phyloP scores from a whole-genome alignment of 2,113 vertebrate species.

The Baryphthengus martii region DNA sequence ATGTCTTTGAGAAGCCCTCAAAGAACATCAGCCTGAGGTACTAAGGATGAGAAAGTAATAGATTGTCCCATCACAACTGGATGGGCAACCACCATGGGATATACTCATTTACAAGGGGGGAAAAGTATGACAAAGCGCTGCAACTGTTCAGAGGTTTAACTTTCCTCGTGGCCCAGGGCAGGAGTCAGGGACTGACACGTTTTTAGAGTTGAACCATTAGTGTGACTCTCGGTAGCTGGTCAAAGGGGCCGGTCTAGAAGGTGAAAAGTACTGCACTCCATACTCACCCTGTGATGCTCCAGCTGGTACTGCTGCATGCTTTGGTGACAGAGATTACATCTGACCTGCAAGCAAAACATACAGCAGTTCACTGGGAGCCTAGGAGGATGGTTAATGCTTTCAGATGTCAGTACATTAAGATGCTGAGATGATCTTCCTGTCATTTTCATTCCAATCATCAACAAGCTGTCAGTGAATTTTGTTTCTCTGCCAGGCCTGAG shows the following conservation, averaged over 20 bases:
- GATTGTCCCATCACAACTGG: background rate
- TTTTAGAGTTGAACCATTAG: background rate
- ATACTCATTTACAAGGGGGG: background rate
- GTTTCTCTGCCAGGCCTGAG: background rate
- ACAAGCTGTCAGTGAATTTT: background rate
- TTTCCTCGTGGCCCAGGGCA: background rate
- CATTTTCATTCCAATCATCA: background rate
- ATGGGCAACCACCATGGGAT: background rate
- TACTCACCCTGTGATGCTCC: constrained; percentile 42
- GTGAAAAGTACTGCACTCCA: background rate
- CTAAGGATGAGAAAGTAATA: background rate
- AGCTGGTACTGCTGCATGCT: constrained; percentile 30
- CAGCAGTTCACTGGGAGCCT: background rate
- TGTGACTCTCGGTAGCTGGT: background rate
- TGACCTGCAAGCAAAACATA: background rate
- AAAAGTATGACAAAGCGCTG: background rate
- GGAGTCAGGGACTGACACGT: background rate
- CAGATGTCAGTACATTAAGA: background rate
- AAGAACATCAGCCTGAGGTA: background rate
- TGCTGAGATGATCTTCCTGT: background rate
- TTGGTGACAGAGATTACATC: constrained; percentile 18
- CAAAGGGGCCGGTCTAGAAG: background rate
- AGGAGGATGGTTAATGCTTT: background rate
- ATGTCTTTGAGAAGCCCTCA: background rate
- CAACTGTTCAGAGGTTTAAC: background rate